Evolutionary conservation across 30 jellyfish, hydroid and myxozoan species (phyloP).

Genomic region (Nemopilema nomurai): DNA sequence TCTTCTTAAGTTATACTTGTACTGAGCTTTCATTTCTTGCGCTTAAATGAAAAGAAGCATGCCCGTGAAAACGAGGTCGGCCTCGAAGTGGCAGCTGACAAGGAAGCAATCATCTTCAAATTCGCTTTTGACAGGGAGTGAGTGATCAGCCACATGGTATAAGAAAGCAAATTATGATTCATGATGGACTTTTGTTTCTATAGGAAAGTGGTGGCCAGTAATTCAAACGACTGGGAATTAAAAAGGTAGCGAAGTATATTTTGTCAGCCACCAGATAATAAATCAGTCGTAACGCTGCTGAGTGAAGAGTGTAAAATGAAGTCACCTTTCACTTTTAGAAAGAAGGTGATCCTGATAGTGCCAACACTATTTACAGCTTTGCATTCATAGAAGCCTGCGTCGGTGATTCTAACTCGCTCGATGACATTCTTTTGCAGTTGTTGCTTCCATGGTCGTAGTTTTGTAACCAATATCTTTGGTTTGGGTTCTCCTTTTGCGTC

Average conservation of each 20-base stretch:
- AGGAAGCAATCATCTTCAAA: not conserved
- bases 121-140: not conserved
- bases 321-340: constrained; percentile 12
- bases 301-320: not conserved
- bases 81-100: not conserved
- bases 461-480: constrained; percentile 21
- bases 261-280: not conserved
- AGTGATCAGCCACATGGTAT: not conserved
- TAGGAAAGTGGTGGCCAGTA: no score
- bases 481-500: constrained; percentile 41
- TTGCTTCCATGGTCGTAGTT: constrained; percentile 12
- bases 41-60: not conserved
- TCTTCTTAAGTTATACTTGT: not conserved
- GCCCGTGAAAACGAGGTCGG: not conserved
- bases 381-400: constrained; percentile 39
- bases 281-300: not conserved
- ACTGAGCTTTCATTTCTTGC: not conserved
- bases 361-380: constrained; percentile 27
- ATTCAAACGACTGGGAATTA: no score
- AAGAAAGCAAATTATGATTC: no score
- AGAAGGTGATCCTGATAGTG: constrained; percentile 16
- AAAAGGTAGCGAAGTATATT: no score
- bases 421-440: not conserved
- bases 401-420: not conserved
- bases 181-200: not conserved